Base-by-base conservation (phyloP, 1,140 invertebrate genomes). In the Saccostrea glomerata region DNA sequence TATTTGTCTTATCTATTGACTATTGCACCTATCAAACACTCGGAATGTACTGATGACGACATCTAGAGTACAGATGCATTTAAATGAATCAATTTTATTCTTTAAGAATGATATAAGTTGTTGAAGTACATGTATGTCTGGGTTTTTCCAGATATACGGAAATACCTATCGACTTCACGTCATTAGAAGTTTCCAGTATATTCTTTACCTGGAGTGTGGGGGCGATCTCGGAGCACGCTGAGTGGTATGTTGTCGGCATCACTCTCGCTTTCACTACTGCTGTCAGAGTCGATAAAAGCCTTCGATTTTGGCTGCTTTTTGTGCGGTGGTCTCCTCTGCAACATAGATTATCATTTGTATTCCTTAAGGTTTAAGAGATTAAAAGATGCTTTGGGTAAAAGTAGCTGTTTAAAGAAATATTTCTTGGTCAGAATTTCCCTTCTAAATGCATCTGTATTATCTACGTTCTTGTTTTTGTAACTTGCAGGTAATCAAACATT, bases 231-330 rank as follows among this genome's bases (percentile, higher is more conserved):
- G 36, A 93, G 90, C 47, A 87, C 54, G 86, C 90, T 93, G 0
- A 94, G 90, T 12, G 93, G 93, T 9, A 93, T 85, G 86, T 94
- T 91, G 86, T 94, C 93, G 9, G 89, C 91, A n/a, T 94, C 93
- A 86, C 93, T 94, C 55, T 91, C 89, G 47, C 85, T 90, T 47
- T 56, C 88, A 58, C 60, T 86, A 58, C 70, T 88, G 20, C 82
- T 84, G 55, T 85, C 66, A 60, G 56, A 30, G 15, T 82, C 84
- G 7, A 85, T 60, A 17, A 58, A 60, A 17, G 47, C 82, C 20
- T 73, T 63, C 12, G 60, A 56, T 77, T 25, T 47, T 1, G 85
- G 82, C 56, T 89, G 86, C 17, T 56, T 77, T 77, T 77, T 77
- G 70, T 77, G 70, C 54, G 47, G 54, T 55, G 82, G 82, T 23